These are phyloP conservation scores for Nematostella vectensis DNA, from an alignment of 92 coral and sea anemone genomes.

Conservation along the genomic window DNA sequence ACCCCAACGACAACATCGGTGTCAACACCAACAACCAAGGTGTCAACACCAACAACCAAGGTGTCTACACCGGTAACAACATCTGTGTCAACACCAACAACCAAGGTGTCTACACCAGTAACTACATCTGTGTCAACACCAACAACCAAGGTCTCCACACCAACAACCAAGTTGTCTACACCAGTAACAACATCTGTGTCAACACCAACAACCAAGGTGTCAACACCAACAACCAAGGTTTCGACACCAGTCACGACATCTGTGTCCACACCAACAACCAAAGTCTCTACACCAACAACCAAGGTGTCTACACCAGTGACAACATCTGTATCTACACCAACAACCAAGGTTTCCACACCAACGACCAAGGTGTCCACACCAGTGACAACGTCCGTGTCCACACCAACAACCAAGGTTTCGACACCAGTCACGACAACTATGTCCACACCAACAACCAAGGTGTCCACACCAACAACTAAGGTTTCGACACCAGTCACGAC, in stretches of 20 bases:
- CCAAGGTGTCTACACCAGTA: neutral
- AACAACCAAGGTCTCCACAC: neutral
- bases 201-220: neutral
- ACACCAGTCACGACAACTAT: slow-evolving; percentile 1
- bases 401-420: slow-evolving; percentile 15
- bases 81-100: slow-evolving; percentile 20
- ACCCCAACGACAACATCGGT: slow-evolving; percentile 4
- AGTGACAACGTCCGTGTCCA: neutral
- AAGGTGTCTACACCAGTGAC: neutral
- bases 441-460: slow-evolving; percentile 7
- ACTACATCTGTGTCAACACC: neutral
- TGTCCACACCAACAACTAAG: slow-evolving; percentile 12
- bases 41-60: slow-evolving; percentile 9
- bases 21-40: slow-evolving; percentile 5
- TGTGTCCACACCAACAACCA: neutral
- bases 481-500: slow-evolving; percentile 6
- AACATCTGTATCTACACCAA: neutral
- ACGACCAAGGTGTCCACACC: neutral
- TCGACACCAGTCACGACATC: neutral
- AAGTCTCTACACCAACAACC: neutral
- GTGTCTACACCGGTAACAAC: slow-evolving; percentile 10
- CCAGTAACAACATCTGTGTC: slow-evolving; percentile 4
- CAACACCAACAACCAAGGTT: slow-evolving; percentile 2
- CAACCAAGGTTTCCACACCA: neutral
- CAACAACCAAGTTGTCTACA: neutral